Evolutionary conservation across 2,888 invertebrate genomes (phyloP), one percentile per base, ranked within the genome.

Genomic region (Carpatolechia fugitivella): DNA sequence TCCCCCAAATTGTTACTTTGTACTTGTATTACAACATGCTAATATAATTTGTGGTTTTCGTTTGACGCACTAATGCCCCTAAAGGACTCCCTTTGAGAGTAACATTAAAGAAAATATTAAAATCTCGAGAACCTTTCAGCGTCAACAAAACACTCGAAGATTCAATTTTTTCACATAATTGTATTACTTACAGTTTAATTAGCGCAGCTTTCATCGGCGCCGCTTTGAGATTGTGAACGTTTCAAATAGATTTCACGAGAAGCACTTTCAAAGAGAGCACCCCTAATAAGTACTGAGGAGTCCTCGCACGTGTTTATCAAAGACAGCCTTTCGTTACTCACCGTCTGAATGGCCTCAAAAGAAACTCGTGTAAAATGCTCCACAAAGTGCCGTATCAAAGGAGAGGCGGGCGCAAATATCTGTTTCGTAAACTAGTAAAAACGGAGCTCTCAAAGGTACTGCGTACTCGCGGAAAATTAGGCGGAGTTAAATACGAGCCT

Each of bases 231-330:
- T 85, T 84, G 81, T 81, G 87, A 89, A 86, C 86, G 85, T 85
- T 85, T 85, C 87, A 85, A 89, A 89, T 88, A 89, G 87, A 90
- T 89, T 89, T 88, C 83, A 82, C 85, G 80, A 44, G 44, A 84
- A 88, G 84, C 86, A 85, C 83, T 86, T 85, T 87, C 86, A 89
- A 89, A 90, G 89, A 85, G 88, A 88, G 87, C 86, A 85, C 86
- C 87, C 87, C 89, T 90, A 89, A 90, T 90, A 90, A 89, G 89
- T 88, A 89, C 89, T 88, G 88, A 89, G 89, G 90, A 90, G 89
- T 89, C 86, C 90, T 88, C 89, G 89, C 88, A 90, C 90, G 90
- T 90, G 90, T 90, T 90, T 89, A 90, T 89, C 89, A 90, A 89
- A 90, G 90, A 89, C 90, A 89, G 89, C 89, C 89, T 90, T 90